Evolutionary conservation across 2,888 invertebrate species (phyloP).

Genomic region (Spilosoma lubricipeda): DNA sequence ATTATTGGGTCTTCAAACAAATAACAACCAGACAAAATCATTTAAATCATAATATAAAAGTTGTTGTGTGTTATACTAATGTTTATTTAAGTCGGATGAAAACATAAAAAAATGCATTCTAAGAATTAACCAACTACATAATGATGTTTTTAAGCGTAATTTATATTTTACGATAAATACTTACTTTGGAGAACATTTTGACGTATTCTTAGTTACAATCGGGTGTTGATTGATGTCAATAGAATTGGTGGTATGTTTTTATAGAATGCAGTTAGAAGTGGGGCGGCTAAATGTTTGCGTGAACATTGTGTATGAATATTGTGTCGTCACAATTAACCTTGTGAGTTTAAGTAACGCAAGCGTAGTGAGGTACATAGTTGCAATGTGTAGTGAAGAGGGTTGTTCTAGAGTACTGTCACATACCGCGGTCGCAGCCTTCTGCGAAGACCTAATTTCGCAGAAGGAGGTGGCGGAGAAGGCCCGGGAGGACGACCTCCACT

Average conservation of each 20-base stretch:
- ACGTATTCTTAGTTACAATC: conserved; percentile 59
- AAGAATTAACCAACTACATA: too few species aligned
- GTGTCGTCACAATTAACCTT: background rate
- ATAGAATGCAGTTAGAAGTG: background rate
- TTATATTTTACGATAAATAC: background rate
- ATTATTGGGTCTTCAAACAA: background rate
- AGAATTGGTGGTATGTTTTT: conserved; percentile 16
- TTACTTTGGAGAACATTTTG: conserved; percentile 35
- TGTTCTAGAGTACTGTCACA: background rate
- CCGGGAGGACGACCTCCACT: too few species aligned
- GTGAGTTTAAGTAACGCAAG: background rate
- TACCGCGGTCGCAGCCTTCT: too few species aligned
- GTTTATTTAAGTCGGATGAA: too few species aligned
- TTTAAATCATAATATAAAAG: too few species aligned
- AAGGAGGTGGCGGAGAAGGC: too few species aligned
- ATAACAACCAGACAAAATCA: too few species aligned
- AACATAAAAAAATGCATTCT: too few species aligned
- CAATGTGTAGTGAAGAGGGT: background rate
- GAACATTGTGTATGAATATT: background rate
- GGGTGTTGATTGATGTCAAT: conserved; percentile 64
- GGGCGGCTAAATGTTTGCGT: background rate
- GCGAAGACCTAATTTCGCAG: too few species aligned
- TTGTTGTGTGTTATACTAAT: too few species aligned
- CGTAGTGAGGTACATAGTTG: background rate
- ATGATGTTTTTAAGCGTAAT: too few species aligned